Evolutionary conservation across 2,888 invertebrate species (phyloP).

Genomic region (Troglohyphantes excavatus): DNA sequence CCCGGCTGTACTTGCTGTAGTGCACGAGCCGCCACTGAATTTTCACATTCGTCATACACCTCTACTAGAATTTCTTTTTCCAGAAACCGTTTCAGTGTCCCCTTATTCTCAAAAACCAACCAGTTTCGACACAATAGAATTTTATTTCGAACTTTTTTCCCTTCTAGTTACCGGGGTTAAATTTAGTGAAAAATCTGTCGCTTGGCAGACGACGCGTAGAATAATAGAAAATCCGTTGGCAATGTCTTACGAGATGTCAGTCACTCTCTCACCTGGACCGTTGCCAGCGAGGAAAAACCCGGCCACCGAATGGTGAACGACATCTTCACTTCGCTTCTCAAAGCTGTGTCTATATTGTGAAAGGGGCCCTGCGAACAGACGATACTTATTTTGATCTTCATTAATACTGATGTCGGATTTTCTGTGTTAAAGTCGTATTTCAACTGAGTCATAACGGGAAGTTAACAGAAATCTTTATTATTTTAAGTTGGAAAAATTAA

Average conservation of each 20-base stretch:
- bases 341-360: slow-evolving; percentile 55
- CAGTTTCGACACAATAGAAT: slow-evolving; percentile 39
- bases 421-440: background rate
- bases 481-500: too few species aligned
- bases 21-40: too few species aligned
- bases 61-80: too few species aligned
- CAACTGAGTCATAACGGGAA: too few species aligned
- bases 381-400: slow-evolving; percentile 32
- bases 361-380: slow-evolving; percentile 31
- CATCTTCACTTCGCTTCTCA: slow-evolving; percentile 7
- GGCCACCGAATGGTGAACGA: slow-evolving; percentile 15
- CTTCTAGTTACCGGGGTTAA: slow-evolving; percentile 7
- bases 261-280: slow-evolving; percentile 32
- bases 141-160: slow-evolving; percentile 17
- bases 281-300: slow-evolving; percentile 39
- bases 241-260: slow-evolving; percentile 32
- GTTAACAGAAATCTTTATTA: too few species aligned
- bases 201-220: slow-evolving; percentile 56
- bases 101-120: background rate
- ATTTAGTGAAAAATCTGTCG: slow-evolving; percentile 31
- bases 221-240: slow-evolving; percentile 36
- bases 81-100: too few species aligned
- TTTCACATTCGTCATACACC: too few species aligned
- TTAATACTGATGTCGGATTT: background rate
- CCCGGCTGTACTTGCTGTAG: too few species aligned